phyloP scores from a whole-genome alignment of 2,888 invertebrate species.

The Yponomeuta sedellus region DNA sequence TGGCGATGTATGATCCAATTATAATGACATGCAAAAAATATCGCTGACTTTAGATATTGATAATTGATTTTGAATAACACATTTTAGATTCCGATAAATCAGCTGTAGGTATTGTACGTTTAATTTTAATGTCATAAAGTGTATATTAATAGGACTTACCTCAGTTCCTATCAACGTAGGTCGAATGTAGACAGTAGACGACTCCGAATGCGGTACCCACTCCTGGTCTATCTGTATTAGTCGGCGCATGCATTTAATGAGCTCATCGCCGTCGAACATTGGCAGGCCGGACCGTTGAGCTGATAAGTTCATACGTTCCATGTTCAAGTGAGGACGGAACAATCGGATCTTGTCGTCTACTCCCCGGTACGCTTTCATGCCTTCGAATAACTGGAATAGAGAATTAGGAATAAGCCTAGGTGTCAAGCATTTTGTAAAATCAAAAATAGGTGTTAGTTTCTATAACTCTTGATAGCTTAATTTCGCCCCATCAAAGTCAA shows the following conservation, averaged over 20 bases:
- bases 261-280: constrained; percentile 89
- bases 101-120: no score
- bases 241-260: constrained; percentile 89
- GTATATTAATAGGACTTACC: constrained; percentile 75
- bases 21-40: no score
- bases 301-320: constrained; percentile 93
- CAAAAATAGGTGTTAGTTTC: no score
- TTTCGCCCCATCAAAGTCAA: no score
- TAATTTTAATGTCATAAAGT: no score
- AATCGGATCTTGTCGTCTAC: constrained; percentile 93
- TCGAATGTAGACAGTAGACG: constrained; percentile 95
- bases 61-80: no score
- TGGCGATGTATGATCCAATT: no score
- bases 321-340: constrained; percentile 96
- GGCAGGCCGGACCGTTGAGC: constrained; percentile 92
- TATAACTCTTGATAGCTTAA: no score
- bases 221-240: constrained; percentile 95
- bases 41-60: no score
- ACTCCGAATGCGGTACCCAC: constrained; percentile 96
- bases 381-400: constrained; percentile 92
- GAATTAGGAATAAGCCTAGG: neutral
- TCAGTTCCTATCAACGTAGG: constrained; percentile 98
- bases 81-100: no score
- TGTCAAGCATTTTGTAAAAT: no score
- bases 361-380: constrained; percentile 97